Base-by-base conservation (phyloP, 1,140 invertebrate species). In the Drosophila nigromelanica region DNA sequence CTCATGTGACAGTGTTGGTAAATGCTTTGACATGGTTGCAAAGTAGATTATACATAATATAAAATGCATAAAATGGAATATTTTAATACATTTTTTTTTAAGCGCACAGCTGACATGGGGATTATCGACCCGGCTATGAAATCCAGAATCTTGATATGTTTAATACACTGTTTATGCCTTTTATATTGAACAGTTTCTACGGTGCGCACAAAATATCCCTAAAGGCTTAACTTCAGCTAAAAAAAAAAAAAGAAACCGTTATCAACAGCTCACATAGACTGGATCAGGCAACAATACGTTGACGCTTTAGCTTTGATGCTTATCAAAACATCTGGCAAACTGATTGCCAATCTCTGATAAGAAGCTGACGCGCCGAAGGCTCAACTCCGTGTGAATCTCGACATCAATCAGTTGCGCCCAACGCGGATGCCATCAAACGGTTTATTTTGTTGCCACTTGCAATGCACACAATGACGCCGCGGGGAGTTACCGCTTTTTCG, bases 391-490 rank as follows among this genome's bases (percentile, higher is more conserved):
- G 5, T 37, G 37, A 66, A 67, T 45, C 61, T 58, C 54, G 30
- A 81, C 80, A 85, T 85, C 80, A 85, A 85, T 86, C 80, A 85
- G 74, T 59, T 50, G 40, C 10, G 33, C 52, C 42, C 70, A 37
- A 33, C 55, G 64, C 68, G 82, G 78, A 73, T 85, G 64, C 69
- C 80, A 77, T 86, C 77, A 80, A 85, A 85, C 72, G 78, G 68
- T 72, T 73, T 83, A 73, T 80, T 69, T 68, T 63, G 45, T 69
- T 72, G 72, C 54, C 51, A 62, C 68, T 73, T 58, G 47, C 72
- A 64, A 75, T 63, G 58, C 74, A 72, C 80, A 85, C 81, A 86
- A 85, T 85, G 81, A 71, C 80, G 81, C 80, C 81, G 74, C 78
- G 54, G 78, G 80, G 80, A 83, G 81, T 68, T 67, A 50, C 21